Percentiles rank a stretch among this genome's conserved stretches.
These are phyloP conservation scores for Dysmachus trigonus DNA, from an alignment of 2,888 invertebrate genomes.

Conservation along the genomic window DNA sequence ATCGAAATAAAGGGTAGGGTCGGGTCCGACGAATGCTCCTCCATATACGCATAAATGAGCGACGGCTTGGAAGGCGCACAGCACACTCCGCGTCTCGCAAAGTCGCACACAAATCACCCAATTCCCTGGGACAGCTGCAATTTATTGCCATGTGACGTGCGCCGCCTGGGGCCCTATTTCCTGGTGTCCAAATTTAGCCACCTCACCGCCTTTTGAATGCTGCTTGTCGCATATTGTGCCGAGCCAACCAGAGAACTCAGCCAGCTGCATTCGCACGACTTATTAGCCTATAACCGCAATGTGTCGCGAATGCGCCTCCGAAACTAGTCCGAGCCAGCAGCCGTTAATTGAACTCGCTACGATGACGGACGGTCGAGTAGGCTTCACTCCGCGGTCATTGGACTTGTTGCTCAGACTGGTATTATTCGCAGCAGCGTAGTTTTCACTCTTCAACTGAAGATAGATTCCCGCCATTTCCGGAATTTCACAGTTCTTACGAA, in stretches of 20 bases:
- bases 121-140: conserved; percentile 13
- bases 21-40: not conserved
- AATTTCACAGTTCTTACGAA: not conserved
- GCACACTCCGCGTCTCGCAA: not conserved
- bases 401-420: not conserved
- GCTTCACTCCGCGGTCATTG: not conserved
- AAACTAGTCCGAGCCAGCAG: not conserved
- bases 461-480: not conserved
- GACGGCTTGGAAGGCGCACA: not conserved
- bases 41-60: not conserved
- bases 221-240: not conserved
- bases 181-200: conserved; percentile 38
- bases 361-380: not conserved
- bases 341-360: not conserved
- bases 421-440: not conserved
- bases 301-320: not conserved
- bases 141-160: not conserved
- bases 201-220: not conserved
- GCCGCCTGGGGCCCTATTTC: not conserved
- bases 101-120: conserved; percentile 23
- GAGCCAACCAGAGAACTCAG: not conserved
- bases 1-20: not conserved
- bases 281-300: not conserved
- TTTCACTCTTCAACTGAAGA: not conserved
- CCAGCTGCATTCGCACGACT: not conserved